Conservation (phyloP, 2,113 vertebrate genomes). For the Sminthopsis crassicaudata region DNA sequence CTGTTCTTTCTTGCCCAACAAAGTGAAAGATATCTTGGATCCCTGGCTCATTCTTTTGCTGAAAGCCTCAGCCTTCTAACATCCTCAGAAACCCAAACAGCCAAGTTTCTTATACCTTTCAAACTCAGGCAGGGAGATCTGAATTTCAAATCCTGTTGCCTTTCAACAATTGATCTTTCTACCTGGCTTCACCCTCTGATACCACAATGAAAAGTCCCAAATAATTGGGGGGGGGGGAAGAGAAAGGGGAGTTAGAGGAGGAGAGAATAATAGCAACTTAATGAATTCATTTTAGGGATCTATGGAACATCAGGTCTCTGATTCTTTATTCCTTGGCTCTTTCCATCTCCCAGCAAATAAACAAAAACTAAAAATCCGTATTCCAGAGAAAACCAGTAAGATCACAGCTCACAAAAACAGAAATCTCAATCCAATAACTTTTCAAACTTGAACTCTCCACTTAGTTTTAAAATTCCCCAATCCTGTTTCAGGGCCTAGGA, state of each 20-base stretch:
- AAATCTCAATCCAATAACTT: neutral
- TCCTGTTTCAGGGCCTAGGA: slow-evolving; percentile 21
- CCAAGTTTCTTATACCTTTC: neutral
- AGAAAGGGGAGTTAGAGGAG: too few relatives aligned
- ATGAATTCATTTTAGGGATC: neutral
- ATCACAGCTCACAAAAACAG: neutral
- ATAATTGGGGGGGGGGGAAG: neutral
- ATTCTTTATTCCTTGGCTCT: neutral
- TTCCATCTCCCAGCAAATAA: neutral
- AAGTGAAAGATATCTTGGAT: neutral
- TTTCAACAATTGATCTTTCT: neutral
- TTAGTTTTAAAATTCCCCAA: slow-evolving; percentile 23
- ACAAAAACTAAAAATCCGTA: slow-evolving; percentile 47
- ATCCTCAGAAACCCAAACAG: slow-evolving; percentile 1
- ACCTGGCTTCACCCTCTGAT: neutral
- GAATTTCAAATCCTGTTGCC: neutral
- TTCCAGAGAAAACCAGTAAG: slow-evolving; percentile 34
- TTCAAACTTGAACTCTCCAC: slow-evolving; percentile 26
- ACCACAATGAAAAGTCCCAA: neutral
- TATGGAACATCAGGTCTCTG: slow-evolving; percentile 3
- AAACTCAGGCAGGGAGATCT: neutral
- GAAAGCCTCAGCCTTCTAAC: neutral
- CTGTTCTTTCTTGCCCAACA: neutral
- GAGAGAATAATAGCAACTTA: neutral
- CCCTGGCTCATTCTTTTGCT: slow-evolving; percentile 15